These are phyloP conservation scores for Gopherus flavomarginatus DNA, from an alignment of 2,113 vertebrate genomes.

Conservation along the genomic window DNA sequence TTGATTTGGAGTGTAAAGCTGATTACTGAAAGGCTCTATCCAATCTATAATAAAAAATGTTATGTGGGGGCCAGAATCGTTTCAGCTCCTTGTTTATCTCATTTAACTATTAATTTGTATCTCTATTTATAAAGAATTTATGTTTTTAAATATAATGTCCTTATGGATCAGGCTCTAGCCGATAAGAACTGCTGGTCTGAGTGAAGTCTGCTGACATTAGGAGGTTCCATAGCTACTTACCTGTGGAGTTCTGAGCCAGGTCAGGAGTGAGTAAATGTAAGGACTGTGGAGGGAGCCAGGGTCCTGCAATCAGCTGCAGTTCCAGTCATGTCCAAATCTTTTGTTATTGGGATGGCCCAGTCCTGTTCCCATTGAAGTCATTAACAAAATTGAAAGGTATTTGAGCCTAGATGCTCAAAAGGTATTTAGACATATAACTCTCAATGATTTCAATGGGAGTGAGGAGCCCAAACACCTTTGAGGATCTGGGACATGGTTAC, in stretches of 20 bases:
- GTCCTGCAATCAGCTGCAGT: neutral
- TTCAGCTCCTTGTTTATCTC: neutral
- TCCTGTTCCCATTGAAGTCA: rapidly evolving
- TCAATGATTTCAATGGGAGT: too few species aligned
- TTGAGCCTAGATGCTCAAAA: neutral
- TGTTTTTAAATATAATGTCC: rapidly evolving
- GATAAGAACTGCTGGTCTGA: neutral
- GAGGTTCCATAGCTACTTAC: rapidly evolving
- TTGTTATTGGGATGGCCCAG: too few species aligned
- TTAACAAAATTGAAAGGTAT: neutral
- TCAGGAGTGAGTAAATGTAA: rapidly evolving
- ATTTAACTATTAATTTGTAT: neutral
- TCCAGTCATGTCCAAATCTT: neutral
- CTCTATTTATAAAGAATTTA: neutral
- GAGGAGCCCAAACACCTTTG: neutral
- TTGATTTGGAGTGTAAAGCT: neutral
- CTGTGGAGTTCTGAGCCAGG: rapidly evolving
- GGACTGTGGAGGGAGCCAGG: rapidly evolving
- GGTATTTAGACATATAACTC: neutral
- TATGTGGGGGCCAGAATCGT: neutral
- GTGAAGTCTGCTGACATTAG: neutral
- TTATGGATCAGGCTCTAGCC: neutral
- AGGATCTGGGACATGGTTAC: neutral
- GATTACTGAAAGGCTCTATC: neutral
- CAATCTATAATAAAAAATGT: neutral